These are phyloP conservation scores for Venturia canescens DNA, from an alignment of 1,140 invertebrate genomes.

Conservation along the genomic window DNA sequence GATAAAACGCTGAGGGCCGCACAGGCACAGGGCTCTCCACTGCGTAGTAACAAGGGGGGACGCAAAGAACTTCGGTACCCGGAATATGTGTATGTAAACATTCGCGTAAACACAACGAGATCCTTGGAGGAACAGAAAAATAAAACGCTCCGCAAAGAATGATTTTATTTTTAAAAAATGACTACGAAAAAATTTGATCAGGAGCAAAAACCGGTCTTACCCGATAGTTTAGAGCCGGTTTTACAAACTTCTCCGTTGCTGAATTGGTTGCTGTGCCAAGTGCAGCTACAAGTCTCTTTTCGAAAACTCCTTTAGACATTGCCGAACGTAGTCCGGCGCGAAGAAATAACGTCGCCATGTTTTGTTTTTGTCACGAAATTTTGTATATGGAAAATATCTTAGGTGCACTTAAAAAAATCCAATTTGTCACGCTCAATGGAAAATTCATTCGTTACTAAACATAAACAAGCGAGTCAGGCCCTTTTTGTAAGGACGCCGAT, in stretches of 20 bases:
- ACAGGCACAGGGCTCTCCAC: too few relatives aligned
- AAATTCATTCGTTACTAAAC: constrained; percentile 46
- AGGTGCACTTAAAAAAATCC: background rate
- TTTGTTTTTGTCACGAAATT: constrained; percentile 14
- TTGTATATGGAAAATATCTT: constrained; percentile 1
- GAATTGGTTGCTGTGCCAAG: constrained; percentile 9
- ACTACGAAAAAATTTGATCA: background rate
- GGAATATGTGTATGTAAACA: too few relatives aligned
- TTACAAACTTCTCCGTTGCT: constrained; percentile 18
- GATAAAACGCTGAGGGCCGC: too few relatives aligned
- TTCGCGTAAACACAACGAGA: too few relatives aligned
- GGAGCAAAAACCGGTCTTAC: constrained; percentile 44
- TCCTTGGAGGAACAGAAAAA: background rate
- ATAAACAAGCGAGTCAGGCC: constrained; percentile 48
- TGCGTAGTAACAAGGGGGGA: too few relatives aligned
- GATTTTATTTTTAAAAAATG: background rate
- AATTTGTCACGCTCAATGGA: background rate
- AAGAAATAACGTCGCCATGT: constrained; percentile 62
- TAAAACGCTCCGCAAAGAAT: background rate
- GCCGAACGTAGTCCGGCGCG: constrained; percentile 53
- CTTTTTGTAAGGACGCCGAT: constrained; percentile 57
- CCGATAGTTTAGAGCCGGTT: constrained; percentile 36
- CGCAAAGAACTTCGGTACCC: too few relatives aligned
- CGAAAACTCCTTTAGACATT: constrained; percentile 49
- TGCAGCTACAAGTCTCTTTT: constrained; percentile 50